These are phyloP conservation scores for Scotopteryx bipunctaria DNA, from an alignment of 2,888 invertebrate species.

Conservation along the genomic window DNA sequence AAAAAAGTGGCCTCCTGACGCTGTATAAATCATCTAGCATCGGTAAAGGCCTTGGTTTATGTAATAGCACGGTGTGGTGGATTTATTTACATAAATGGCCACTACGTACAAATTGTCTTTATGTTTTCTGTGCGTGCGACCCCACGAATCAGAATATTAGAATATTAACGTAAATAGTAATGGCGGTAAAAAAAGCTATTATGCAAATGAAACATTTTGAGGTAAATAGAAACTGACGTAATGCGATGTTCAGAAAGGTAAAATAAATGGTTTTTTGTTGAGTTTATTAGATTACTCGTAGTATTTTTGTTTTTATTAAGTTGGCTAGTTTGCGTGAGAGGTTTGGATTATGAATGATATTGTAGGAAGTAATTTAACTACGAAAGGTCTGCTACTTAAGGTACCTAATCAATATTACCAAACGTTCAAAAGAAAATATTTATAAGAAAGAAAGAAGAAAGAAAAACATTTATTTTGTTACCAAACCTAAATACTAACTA, in stretches of 20 bases:
- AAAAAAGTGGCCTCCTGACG: too few species aligned
- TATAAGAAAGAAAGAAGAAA: too few species aligned
- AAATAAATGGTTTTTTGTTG: conserved; percentile 73
- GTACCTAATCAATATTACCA: too few species aligned
- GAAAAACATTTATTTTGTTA: too few species aligned
- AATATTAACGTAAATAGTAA: conserved; percentile 82
- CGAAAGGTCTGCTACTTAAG: too few species aligned
- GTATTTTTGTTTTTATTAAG: conserved; percentile 50
- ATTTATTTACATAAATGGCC: conserved; percentile 82
- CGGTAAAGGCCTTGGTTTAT: conserved; percentile 64
- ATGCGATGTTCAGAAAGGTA: conserved; percentile 71
- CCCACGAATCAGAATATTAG: conserved; percentile 81
- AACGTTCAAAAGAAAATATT: too few species aligned
- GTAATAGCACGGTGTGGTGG: conserved; percentile 75
- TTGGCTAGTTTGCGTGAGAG: conserved; percentile 42
- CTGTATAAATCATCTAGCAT: too few species aligned
- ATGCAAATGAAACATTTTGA: conserved; percentile 83
- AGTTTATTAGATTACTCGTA: conserved; percentile 67
- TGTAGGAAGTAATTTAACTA: not conserved
- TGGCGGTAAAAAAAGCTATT: conserved; percentile 80
- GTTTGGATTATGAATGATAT: conserved; percentile 4
- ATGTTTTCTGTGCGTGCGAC: conserved; percentile 81
- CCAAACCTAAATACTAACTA: too few species aligned
- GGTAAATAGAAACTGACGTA: conserved; percentile 80
- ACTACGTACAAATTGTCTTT: conserved; percentile 79